Percentiles rank a stretch among this genome's conserved stretches.
These are phyloP conservation scores for Rhopilema esculentum DNA, from an alignment of 30 jellyfish, hydroid and myxozoan species.

Conservation along the genomic window DNA sequence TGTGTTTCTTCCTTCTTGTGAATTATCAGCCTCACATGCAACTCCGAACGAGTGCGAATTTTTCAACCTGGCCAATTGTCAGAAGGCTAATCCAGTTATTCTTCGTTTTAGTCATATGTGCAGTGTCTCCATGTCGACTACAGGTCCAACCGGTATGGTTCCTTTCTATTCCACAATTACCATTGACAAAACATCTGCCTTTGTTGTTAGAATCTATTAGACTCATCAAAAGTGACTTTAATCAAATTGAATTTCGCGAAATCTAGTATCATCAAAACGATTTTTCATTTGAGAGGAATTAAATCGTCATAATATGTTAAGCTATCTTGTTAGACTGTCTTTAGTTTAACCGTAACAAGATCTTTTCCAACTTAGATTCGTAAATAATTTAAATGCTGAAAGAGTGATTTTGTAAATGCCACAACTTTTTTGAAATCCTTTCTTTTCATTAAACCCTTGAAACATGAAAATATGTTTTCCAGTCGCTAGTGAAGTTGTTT, in stretches of 20 bases:
- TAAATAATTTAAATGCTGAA: no score
- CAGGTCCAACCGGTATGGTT: constrained; percentile 84
- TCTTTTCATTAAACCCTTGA: neutral
- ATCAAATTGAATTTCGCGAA: neutral
- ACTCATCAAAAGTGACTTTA: neutral
- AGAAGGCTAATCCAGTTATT: neutral
- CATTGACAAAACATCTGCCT: neutral
- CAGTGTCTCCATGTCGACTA: constrained; percentile 91
- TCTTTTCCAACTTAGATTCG: no score
- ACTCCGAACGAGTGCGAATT: no score
- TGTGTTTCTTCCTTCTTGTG: no score
- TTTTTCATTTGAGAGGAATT: neutral
- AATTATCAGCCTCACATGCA: no score
- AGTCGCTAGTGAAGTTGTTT: no score
- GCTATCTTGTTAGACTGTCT: neutral
- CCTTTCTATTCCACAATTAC: neutral
- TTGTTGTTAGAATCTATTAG: neutral
- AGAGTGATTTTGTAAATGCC: no score
- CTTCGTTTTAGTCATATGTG: constrained; percentile 82
- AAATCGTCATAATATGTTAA: neutral
- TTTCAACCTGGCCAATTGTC: no score
- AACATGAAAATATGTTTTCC: no score
- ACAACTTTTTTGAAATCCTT: neutral
- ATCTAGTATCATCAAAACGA: neutral
- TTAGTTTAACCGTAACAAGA: no score